Evolutionary conservation across 2,797 vertebrate genomes (phyloP), one percentile per base, ranked within the genome.

Genomic region (Acrossocheilus wenchowensis): DNA sequence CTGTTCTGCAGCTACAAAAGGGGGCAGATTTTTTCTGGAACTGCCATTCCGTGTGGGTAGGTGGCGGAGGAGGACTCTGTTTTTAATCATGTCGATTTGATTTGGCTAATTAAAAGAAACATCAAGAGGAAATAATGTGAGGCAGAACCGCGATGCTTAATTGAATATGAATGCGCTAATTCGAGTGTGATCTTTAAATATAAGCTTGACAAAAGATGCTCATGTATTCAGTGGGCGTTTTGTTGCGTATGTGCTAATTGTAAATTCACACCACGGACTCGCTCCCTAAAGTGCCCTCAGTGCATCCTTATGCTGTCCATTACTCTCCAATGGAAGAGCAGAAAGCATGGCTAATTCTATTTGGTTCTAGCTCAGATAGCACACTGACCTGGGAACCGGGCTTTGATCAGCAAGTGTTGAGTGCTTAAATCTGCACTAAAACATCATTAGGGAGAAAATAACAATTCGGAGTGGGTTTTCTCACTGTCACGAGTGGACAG

Each of bases 61-160:
- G 72, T 87, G 86, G 82, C 41, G 83, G 77, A 88, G 88, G 88
- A 89, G 71, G 78, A 78, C 77, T 82, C 83, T 90, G 86, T 90
- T 90, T 90, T 92, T 90, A 91, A 90, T 90, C 89, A 90, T 68
- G 94, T 93, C 93, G 93, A 95, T 95, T 95, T 95, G 95, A 95
- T 96, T 90, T 94, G 93, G 94, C 93, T 95, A 95, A 96, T 96
- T 96, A 96, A 94, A 92, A 87, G 89, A 62, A 83, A 94, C 95
- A 95, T 95, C 92, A 95, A 95, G 95, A 89, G 81, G 81, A 88
- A 88, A 83, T 87, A 89, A 90, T 87, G 89, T 78, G 79, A 87
- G 84, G 88, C 80, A 85, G 88, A 90, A 89, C 80, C 39, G 64
- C 66, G 39, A 84, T 78, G 82, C 78, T 89, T 92, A 87, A 90